Evolutionary conservation across 2,888 invertebrate species (phyloP).

Genomic region (Aporophyla lueneburgensis): DNA sequence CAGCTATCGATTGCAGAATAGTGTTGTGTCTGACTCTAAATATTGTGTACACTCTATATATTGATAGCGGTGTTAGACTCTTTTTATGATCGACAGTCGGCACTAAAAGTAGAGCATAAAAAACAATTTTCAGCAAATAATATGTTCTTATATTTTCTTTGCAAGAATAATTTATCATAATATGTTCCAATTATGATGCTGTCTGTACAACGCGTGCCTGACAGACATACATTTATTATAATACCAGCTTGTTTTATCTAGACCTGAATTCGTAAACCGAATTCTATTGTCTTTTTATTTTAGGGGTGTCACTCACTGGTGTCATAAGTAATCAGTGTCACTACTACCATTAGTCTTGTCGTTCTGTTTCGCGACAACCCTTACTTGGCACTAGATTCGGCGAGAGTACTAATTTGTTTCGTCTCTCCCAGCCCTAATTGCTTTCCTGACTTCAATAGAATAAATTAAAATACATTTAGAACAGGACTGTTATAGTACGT

Average conservation of each 20-base stretch:
- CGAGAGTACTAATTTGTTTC: constrained; percentile 56
- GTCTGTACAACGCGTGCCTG: constrained; percentile 2
- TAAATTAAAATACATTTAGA: constrained; percentile 53
- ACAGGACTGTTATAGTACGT: not conserved
- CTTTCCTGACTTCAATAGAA: constrained; percentile 52
- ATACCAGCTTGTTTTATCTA: constrained; percentile 6
- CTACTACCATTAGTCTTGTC: constrained; percentile 53
- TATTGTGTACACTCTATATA: too few species aligned
- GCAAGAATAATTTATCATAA: not conserved
- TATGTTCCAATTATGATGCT: not conserved
- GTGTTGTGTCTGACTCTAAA: not conserved
- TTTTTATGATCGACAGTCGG: not conserved
- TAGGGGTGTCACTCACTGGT: constrained; percentile 39
- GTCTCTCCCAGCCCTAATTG: constrained; percentile 53
- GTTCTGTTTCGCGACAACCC: constrained; percentile 41
- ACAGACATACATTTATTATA: not conserved
- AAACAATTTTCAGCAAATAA: not conserved
- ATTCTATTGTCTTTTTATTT: constrained; percentile 18
- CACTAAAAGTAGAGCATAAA: not conserved
- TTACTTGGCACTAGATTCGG: constrained; percentile 59
- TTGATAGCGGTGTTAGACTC: too few species aligned
- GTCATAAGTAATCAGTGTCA: constrained; percentile 58
- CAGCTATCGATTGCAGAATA: too few species aligned
- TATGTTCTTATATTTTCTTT: not conserved
- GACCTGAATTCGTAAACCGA: constrained; percentile 9